These are phyloP conservation scores for Acropora yongei DNA, from an alignment of 64 coral and sea anemone species.

Conservation along the genomic window DNA sequence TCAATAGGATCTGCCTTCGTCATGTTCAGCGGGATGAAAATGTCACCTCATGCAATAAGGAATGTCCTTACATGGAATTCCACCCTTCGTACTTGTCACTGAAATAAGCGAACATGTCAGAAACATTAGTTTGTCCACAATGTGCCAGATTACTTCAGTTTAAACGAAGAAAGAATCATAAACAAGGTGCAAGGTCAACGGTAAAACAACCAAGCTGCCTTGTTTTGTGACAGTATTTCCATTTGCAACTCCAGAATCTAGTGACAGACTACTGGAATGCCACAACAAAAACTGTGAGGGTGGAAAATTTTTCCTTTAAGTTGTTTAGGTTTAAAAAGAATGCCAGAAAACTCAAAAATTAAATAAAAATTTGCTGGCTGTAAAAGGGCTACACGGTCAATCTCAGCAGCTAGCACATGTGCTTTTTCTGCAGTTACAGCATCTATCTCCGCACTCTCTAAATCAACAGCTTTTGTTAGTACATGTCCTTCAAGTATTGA, in stretches of 20 bases:
- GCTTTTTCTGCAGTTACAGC: no score
- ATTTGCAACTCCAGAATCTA: background rate
- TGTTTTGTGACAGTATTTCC: background rate
- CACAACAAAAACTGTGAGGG: background rate
- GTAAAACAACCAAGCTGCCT: background rate
- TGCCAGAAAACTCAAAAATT: background rate
- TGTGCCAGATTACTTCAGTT: background rate
- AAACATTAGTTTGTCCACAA: background rate
- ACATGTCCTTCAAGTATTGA: background rate
- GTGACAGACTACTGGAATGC: background rate
- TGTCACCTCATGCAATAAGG: background rate
- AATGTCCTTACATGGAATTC: background rate
- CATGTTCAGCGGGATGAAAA: background rate
- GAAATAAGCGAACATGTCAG: background rate
- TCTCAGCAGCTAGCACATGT: background rate
- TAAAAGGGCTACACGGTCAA: background rate
- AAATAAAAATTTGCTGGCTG: background rate
- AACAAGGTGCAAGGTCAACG: slow-evolving; percentile 6
- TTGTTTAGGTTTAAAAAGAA: slow-evolving; percentile 8
- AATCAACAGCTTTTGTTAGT: slow-evolving; percentile 30
- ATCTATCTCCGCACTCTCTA: background rate
- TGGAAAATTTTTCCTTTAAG: background rate
- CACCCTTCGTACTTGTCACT: slow-evolving; percentile 5
- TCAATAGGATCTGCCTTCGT: background rate
- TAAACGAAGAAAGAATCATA: slow-evolving; percentile 4